phyloP scores from a whole-genome alignment of 2,888 invertebrate species.

The Idaea straminata region DNA sequence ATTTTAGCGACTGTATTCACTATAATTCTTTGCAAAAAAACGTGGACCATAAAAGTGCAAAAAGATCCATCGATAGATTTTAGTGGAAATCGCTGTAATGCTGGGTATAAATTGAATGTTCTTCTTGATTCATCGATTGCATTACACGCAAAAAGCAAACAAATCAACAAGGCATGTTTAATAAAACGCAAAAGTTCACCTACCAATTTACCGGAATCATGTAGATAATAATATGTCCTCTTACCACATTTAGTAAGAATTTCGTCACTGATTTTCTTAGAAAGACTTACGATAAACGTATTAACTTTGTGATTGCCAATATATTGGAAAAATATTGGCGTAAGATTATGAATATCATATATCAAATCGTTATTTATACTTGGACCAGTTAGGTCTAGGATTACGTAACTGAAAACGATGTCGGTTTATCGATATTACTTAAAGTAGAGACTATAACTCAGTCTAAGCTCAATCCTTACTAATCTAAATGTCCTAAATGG shows the following conservation, averaged over 20 bases:
- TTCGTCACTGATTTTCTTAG: neutral
- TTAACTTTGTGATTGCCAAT: neutral
- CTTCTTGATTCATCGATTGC: too few relatives aligned
- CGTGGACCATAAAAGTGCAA: too few relatives aligned
- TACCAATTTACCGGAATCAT: neutral
- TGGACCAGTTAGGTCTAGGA: neutral
- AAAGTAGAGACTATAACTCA: neutral
- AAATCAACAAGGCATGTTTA: neutral
- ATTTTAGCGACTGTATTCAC: too few relatives aligned
- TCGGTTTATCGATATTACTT: neutral
- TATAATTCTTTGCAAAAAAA: too few relatives aligned
- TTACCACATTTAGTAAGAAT: neutral
- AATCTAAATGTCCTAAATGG: too few relatives aligned
- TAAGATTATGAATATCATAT: neutral
- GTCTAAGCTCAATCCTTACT: neutral
- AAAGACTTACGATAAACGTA: neutral
- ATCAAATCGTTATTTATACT: neutral
- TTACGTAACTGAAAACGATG: neutral
- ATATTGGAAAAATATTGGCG: neutral
- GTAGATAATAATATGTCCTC: neutral
- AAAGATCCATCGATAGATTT: too few relatives aligned
- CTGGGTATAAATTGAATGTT: too few relatives aligned
- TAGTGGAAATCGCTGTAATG: too few relatives aligned
- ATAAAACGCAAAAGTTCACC: neutral
- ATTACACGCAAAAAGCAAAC: too few relatives aligned